Base-by-base conservation (phyloP, 2,113 vertebrate genomes). In the Chaetops frenatus region DNA sequence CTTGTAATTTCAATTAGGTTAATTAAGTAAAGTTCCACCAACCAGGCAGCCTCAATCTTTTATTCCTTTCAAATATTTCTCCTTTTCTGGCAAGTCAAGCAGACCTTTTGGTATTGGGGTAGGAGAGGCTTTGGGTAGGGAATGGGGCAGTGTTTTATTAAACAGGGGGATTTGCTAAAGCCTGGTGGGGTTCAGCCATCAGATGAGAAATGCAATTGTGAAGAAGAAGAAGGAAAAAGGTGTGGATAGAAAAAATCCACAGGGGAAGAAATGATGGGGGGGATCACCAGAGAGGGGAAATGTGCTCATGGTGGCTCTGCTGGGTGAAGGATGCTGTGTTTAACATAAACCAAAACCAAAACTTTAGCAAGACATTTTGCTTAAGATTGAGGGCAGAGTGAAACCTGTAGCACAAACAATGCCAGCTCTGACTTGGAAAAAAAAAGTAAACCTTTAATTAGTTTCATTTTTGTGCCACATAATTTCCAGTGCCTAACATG, bases 201-300 rank as follows among this genome's bases (percentile, higher is more conserved):
- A 94, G 56, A 85, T 61, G 36, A 66, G 36, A 90, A 79, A 74
- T 45, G 74, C 47, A 81, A 23, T 7, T 71, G 85, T 77, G 72
- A 87, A 71, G 84, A 42, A 80, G 13, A 44, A 50, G 70, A 88
- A 97, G 60, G 62, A 80, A 58, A 96, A 57, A 95, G 77, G 72
- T 96, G 84, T 74, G 76, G 97, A 92, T 15, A 93, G 89, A 90
- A 94, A 88, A 93, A 80, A 93, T n/a, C 64, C 54, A 38, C 79
- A 48, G 64, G 78, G 56, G 47, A 54, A 83, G 35, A 53, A 61
- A 40, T 20, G 12, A 95, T 50, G 54, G 3, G 20, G 81, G 60
- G 54, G 36, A 24, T 48, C 44, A 81, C 44, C 4, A 3, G 14
- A 6, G 17, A 76, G 81, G 89, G 56, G 22, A 96, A 86, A 92